Percentiles rank a stretch among this genome's conserved stretches.
Conservation (phyloP, 2,113 vertebrate genomes). For the Lates calcarifer region DNA sequence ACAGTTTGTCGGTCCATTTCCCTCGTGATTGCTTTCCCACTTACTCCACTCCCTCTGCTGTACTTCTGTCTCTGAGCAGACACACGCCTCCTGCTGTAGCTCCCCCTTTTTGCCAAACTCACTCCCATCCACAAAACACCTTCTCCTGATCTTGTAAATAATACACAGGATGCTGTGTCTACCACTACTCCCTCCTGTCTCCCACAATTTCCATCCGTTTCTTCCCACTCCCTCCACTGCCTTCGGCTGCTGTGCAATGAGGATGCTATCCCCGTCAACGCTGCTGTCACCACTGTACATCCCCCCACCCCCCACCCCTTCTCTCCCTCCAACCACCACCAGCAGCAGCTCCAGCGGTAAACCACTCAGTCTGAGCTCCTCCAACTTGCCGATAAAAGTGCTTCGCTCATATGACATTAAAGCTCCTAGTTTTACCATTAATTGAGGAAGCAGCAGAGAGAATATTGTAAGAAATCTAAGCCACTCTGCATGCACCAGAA, state of each 20-base stretch:
- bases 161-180: slow-evolving; percentile 43
- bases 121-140: slow-evolving; percentile 56
- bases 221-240: slow-evolving; percentile 44
- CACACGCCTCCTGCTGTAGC: slow-evolving; percentile 63
- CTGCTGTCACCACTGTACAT: slow-evolving; percentile 64
- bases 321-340: neutral
- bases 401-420: slow-evolving; percentile 74
- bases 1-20: slow-evolving; percentile 67
- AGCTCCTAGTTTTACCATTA: slow-evolving; percentile 75
- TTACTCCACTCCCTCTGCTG: slow-evolving; percentile 61
- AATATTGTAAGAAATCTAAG: slow-evolving; percentile 71
- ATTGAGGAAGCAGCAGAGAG: slow-evolving; percentile 71
- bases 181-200: slow-evolving; percentile 45
- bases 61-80: slow-evolving; percentile 53
- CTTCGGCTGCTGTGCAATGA: slow-evolving; percentile 67
- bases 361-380: slow-evolving; percentile 76
- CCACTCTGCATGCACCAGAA: slow-evolving; percentile 57
- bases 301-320: slow-evolving; percentile 2
- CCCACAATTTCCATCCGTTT: slow-evolving; percentile 44
- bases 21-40: slow-evolving; percentile 64
- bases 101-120: slow-evolving; percentile 49
- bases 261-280: slow-evolving; percentile 67
- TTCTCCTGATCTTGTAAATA: slow-evolving; percentile 41
- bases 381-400: slow-evolving; percentile 82
- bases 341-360: slow-evolving; percentile 41